Percentiles rank a stretch among this genome's conserved stretches.
Conservation (phyloP, 1,140 invertebrate genomes). For the Uloborus diversus region DNA sequence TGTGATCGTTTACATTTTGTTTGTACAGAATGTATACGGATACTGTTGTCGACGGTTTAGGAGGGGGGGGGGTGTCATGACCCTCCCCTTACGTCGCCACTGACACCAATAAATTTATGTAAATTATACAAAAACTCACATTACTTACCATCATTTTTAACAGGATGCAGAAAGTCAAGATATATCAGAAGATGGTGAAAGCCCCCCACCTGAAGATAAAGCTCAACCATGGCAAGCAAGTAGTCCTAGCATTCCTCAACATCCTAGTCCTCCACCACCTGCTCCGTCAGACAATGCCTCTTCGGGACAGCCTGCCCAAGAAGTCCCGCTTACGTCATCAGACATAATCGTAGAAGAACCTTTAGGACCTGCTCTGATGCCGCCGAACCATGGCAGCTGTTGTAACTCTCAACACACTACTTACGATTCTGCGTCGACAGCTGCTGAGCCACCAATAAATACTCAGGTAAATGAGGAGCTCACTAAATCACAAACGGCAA, state of each 20-base stretch:
- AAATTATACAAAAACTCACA: background rate
- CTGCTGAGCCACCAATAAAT: slow-evolving; percentile 9
- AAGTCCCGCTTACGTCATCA: background rate
- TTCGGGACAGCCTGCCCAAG: background rate
- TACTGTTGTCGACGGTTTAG: no score
- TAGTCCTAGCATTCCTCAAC: slow-evolving; percentile 33
- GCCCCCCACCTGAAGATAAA: slow-evolving; percentile 62
- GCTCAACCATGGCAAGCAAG: slow-evolving; percentile 45
- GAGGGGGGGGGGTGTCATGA: no score
- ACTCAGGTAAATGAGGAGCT: background rate
- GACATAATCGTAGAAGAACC: slow-evolving; percentile 6
- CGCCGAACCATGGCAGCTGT: slow-evolving; percentile 20
- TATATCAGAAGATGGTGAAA: slow-evolving; percentile 66
- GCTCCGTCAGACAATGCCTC: slow-evolving; percentile 13
- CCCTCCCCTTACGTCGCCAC: no score
- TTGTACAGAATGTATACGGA: no score
- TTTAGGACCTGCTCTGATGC: background rate
- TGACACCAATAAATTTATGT: no score
- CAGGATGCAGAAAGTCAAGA: slow-evolving; percentile 62
- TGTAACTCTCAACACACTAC: slow-evolving; percentile 24
- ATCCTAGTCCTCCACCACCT: slow-evolving; percentile 48
- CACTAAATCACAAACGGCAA: background rate
- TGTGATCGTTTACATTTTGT: no score
- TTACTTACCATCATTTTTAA: no score
- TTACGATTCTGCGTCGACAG: slow-evolving; percentile 17